phyloP scores from a whole-genome alignment of 2,113 vertebrate genomes.

The Ptilorrhoa leucosticta region DNA sequence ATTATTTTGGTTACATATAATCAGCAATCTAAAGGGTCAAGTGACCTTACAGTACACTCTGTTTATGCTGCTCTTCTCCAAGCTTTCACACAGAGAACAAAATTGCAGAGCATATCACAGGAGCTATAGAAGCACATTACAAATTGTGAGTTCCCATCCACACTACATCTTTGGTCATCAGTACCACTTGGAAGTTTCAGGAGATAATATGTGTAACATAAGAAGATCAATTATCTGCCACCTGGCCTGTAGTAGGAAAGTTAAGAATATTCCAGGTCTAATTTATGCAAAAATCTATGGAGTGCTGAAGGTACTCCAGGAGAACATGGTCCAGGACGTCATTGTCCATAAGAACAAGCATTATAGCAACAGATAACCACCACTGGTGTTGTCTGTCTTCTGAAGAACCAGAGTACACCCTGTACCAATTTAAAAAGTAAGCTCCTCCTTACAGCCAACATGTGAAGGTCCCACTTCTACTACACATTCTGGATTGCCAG shows the following conservation, averaged over 20 bases:
- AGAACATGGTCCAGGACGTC: neutral
- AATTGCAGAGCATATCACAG: neutral
- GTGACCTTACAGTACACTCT: neutral
- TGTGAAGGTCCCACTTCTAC: neutral
- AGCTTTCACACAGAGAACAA: neutral
- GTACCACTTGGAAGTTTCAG: neutral
- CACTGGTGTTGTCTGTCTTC: neutral
- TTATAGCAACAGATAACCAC: neutral
- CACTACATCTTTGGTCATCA: neutral
- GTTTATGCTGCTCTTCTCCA: neutral
- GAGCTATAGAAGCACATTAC: neutral
- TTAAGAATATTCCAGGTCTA: neutral
- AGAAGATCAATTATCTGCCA: neutral
- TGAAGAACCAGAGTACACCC: neutral
- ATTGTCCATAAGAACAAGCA: neutral
- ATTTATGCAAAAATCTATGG: neutral
- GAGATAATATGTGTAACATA: neutral
- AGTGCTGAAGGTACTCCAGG: neutral
- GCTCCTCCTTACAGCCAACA: neutral
- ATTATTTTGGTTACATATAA: neutral
- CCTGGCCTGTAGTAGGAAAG: neutral
- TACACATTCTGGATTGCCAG: neutral
- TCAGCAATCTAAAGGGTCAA: neutral
- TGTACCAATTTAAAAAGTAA: neutral
- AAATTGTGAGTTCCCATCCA: neutral